A percentile compares a stretch with the other conserved stretches of the same genome.
These are phyloP conservation scores for Drosophila pandora DNA, from an alignment of 1,140 invertebrate genomes.

Conservation along the genomic window DNA sequence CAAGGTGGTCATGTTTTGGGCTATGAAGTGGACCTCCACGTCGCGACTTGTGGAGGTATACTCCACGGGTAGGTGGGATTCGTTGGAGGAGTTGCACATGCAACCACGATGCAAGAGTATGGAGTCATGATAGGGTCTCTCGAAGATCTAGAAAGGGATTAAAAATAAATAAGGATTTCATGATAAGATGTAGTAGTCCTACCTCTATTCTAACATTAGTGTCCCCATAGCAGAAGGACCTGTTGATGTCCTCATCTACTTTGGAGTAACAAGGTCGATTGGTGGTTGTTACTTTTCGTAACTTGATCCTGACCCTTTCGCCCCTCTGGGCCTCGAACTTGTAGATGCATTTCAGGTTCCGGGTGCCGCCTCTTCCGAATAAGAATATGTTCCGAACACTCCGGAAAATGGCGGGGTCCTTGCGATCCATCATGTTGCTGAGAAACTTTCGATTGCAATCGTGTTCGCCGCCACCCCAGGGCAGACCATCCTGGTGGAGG, in stretches of 20 bases:
- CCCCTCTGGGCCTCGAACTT: constrained; percentile 92
- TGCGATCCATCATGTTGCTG: constrained; percentile 86
- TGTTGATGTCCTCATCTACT: constrained; percentile 87
- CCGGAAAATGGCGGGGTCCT: constrained; percentile 86
- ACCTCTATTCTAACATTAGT: constrained; percentile 80
- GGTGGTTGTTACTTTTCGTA: constrained; percentile 88
- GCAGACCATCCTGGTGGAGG: constrained; percentile 92
- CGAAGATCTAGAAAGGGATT: constrained; percentile 85
- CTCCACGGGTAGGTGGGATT: constrained; percentile 86
- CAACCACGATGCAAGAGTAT: constrained; percentile 87
- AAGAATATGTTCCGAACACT: constrained; percentile 92
- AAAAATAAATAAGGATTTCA: background rate
- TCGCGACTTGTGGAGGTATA: constrained; percentile 91
- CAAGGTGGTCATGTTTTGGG: constrained; percentile 91
- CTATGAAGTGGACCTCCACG: constrained; percentile 92
- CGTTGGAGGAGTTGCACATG: constrained; percentile 85
- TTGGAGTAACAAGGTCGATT: constrained; percentile 87
- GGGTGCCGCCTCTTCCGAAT: constrained; percentile 92
- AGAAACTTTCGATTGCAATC: constrained; percentile 86
- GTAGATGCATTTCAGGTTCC: constrained; percentile 93
- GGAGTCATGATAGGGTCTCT: constrained; percentile 89
- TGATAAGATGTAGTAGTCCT: background rate
- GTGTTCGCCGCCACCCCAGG: constrained; percentile 86
- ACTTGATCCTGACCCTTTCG: constrained; percentile 89
- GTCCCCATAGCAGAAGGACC: constrained; percentile 88